Evolutionary conservation across 2,797 vertebrate species (phyloP).

Genomic region (Sebastes vulpes): DNA sequence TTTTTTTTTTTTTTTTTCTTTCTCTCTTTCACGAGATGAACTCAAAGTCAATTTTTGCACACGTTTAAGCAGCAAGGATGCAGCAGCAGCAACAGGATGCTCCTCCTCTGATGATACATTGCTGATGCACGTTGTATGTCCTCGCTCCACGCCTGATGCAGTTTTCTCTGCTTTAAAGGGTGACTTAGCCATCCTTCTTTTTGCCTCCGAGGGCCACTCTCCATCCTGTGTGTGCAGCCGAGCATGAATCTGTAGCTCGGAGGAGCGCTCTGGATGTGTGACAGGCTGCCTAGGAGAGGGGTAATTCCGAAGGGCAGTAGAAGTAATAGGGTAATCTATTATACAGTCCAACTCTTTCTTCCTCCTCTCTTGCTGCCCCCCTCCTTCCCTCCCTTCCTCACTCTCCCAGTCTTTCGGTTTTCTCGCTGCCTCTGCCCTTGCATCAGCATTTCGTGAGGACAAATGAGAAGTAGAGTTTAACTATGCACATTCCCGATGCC

Average conservation of each 20-base stretch:
- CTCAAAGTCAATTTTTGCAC: conserved; percentile 36
- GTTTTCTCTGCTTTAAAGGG: conserved; percentile 26
- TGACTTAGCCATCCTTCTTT: conserved; percentile 58
- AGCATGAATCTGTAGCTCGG: conserved; percentile 66
- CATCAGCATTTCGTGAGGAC: conserved; percentile 86
- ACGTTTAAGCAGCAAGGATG: conserved; percentile 1
- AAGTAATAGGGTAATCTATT: conserved; percentile 88
- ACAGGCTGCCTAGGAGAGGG: conserved; percentile 70
- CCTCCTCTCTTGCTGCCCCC: conserved; percentile 22
- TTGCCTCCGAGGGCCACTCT: conserved; percentile 62
- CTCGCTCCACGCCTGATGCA: conserved; percentile 40
- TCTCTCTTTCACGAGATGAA: background rate
- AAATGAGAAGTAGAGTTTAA: conserved; percentile 84
- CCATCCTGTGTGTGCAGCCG: conserved; percentile 63
- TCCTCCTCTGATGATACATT: conserved; percentile 23
- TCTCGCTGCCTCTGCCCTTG: conserved; percentile 75
- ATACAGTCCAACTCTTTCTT: conserved; percentile 77
- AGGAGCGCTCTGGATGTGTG: conserved; percentile 57
- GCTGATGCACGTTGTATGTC: conserved; percentile 16
- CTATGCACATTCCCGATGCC: conserved; percentile 77
- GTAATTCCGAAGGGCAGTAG: conserved; percentile 81
- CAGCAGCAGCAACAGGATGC: conserved; percentile 48
- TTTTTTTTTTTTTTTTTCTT: background rate
- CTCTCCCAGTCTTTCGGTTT: conserved; percentile 37
- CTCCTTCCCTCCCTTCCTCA: background rate